Conservation (phyloP, 2,797 vertebrate genomes). For the Spheniscus humboldti region DNA sequence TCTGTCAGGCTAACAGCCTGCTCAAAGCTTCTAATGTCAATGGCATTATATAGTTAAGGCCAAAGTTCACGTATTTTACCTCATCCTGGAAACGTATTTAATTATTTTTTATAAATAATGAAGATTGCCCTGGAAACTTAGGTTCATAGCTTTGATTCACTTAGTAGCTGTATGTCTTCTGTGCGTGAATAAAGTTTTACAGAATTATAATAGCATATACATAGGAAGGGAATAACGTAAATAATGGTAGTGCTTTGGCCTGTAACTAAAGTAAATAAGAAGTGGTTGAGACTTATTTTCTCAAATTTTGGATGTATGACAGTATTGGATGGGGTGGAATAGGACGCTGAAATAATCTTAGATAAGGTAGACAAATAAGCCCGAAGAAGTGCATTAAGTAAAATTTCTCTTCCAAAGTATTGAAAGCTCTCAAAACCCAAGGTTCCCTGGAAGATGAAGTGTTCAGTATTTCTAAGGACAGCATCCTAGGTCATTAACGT, state of each 20-base stretch:
- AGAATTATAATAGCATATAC: neutral
- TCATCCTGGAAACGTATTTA: neutral
- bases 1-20: neutral
- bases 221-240: neutral
- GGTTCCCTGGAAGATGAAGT: neutral
- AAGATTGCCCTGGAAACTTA: neutral
- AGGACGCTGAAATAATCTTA: neutral
- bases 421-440: neutral
- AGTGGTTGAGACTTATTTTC: neutral
- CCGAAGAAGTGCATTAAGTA: neutral
- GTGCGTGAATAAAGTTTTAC: neutral
- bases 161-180: neutral
- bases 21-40: neutral
- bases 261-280: neutral
- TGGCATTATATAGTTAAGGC: neutral
- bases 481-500: neutral
- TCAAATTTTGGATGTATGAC: neutral
- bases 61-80: neutral
- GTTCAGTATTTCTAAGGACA: neutral
- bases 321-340: neutral
- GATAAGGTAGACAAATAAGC: neutral
- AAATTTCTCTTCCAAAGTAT: neutral
- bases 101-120: neutral
- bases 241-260: neutral
- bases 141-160: neutral